Base-by-base conservation (phyloP, 2,797 vertebrate species). In the Momotus momota region DNA sequence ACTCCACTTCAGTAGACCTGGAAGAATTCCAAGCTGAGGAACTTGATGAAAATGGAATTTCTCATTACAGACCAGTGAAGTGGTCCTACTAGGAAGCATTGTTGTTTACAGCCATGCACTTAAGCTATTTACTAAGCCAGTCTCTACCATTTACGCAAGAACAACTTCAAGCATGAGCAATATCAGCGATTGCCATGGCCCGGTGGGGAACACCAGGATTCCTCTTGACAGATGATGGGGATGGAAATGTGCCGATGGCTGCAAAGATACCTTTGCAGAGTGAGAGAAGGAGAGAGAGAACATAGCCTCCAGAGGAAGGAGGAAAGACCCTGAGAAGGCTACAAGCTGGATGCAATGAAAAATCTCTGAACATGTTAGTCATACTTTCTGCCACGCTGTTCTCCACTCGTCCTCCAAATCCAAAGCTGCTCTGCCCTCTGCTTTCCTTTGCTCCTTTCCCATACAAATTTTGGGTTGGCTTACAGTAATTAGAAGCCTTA, bases 1-100 rank as follows among this genome's bases (percentile, higher is more conserved):
- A 91, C 70, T 84, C 27, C 48, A 41, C 55, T 71, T 93, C 71
- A 88, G 71, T 21, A 94, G 70, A 94, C 58, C 55, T 93, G 93
- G 85, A 95, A 86, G 55, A 86, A 84, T 23, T 73, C 96, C 94
- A 93, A 90, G 81, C 22, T 2, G 2, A 87, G 60, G 48, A 86
- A 81, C 66, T 86, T 40, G 45, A 81, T 52, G 74, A 90, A 94
- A 90, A 49, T 20, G 16, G 77, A 22, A 90, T 72, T 81, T 84
- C 58, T 78, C 87, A 35, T 86, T 77, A 40, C 64, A 82, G 65
- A 84, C 4, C 27, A 72, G 90, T 88, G 60, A 65, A 41, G 52
- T 38, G n/a, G 64, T 73, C 35, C 40, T 73, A 11, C 29, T 23
- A 35, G 70, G 71, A 72, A 93, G 54, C n/a, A 48, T 3, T 85